Base-by-base conservation (phyloP, 2,797 vertebrate species). In the Momotus momota region DNA sequence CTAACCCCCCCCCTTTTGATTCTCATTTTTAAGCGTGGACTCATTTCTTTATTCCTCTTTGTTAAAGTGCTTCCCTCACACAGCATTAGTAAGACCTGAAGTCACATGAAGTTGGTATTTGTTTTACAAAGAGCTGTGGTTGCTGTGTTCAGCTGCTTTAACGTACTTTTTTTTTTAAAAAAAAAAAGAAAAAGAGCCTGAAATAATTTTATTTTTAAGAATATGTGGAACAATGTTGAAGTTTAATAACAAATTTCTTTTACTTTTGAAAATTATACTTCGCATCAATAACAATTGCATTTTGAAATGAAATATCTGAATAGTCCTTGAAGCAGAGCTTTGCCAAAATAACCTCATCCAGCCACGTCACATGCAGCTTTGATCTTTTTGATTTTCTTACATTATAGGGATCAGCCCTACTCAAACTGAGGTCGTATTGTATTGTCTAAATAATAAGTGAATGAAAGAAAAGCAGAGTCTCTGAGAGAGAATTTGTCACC, bases 41-140 rank as follows among this genome's bases (percentile, higher is more conserved):
- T 90, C 9, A 31, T 80, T 84, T 86, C 45, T 93, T 96, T 94
- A 77, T 92, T 92, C 52, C 16, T 80, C 18, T 86, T 83, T 70
- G 46, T 74, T 70, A 31, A 80, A 88, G 60, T 54, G 70, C 54
- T 75, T 87, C 45, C 46, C 40, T 82, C 20, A 9, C 48, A 23
- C 27, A 64, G 29, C 57, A 33, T 85, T 81, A 73, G 64, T 13
- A 57, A 73, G 80, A 64, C 71, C 60, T 54, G 48, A 93, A 90
- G 90, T 73, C 77, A 71, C 45, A 33, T 0, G 3, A 78, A 75
- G 71, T 43, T 80, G 57, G 54, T 77, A 33, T 74, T 94, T 88
- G 35, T 85, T 92, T 91, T 73, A 81, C 41, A 18, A 46, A 62
- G 38, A 89, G 41, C 43, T 60, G 25, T 52, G 48, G 55, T 52